phyloP scores from a whole-genome alignment of 2,797 vertebrate species.

The Delichon dasypus region DNA sequence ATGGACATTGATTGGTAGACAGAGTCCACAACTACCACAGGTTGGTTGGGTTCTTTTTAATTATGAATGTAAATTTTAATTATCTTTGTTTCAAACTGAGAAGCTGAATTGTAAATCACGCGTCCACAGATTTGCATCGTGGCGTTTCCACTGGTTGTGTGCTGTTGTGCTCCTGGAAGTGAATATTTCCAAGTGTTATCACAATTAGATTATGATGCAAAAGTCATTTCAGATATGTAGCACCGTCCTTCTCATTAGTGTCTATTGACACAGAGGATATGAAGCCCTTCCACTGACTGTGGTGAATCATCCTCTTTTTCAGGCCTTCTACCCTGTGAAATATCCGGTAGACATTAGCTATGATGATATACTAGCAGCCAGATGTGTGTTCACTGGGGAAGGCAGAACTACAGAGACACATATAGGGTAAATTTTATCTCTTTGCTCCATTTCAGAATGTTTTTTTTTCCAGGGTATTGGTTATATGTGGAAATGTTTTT shows the following conservation, averaged over 20 bases:
- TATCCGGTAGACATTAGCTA: constrained; percentile 81
- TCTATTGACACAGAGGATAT: neutral
- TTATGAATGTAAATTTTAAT: neutral
- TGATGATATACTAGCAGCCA: constrained; percentile 88
- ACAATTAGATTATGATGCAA: neutral
- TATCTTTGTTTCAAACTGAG: neutral
- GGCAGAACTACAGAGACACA: constrained; percentile 85
- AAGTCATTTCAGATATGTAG: neutral
- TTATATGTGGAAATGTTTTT: neutral
- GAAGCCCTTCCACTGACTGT: neutral
- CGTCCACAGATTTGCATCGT: neutral
- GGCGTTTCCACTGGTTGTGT: neutral
- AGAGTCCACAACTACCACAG: constrained; percentile 95
- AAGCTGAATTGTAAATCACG: neutral
- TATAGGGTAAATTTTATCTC: constrained; percentile 84
- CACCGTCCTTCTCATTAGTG: neutral
- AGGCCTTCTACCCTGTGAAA: constrained; percentile 92
- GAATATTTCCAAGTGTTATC: neutral
- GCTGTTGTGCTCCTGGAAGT: neutral
- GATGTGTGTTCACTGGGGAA: constrained; percentile 94
- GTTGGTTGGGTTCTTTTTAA: constrained; percentile 64
- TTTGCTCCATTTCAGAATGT: neutral
- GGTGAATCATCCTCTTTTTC: constrained; percentile 13
- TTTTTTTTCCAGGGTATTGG: neutral
- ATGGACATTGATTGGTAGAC: constrained; percentile 91